These are phyloP conservation scores for Silvanus unidentatus DNA, from an alignment of 2,888 invertebrate species.

Conservation along the genomic window DNA sequence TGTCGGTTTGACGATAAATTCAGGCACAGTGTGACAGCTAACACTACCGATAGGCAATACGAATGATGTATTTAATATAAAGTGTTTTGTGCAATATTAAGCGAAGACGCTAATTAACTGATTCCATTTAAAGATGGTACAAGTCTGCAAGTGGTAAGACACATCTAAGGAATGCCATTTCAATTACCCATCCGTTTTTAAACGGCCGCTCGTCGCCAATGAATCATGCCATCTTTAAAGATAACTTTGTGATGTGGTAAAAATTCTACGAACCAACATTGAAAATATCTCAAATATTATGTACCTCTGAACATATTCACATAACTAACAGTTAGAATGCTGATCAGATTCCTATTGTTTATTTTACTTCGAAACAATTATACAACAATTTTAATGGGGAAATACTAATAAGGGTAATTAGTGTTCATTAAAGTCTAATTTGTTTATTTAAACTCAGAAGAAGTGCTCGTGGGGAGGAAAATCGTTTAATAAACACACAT, in stretches of 20 bases:
- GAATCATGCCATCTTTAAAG: conserved; percentile 13
- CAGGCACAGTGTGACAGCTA: no score
- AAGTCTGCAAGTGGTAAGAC: conserved; percentile 20
- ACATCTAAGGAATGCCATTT: conserved; percentile 21
- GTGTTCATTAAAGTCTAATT: not conserved
- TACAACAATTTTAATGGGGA: conserved; percentile 11
- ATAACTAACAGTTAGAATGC: no score
- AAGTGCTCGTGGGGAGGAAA: no score
- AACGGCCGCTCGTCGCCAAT: conserved; percentile 9
- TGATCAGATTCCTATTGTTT: not conserved
- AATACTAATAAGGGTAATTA: not conserved
- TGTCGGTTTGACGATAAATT: no score
- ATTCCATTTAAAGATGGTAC: conserved; percentile 20
- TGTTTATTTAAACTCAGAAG: no score
- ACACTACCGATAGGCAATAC: conserved; percentile 3
- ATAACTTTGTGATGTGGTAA: no score
- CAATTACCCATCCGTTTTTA: conserved; percentile 16
- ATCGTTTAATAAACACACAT: not conserved
- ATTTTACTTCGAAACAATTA: conserved; percentile 9
- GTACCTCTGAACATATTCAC: no score
- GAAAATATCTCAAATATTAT: not conserved
- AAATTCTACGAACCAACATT: not conserved
- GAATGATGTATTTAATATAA: conserved; percentile 17
- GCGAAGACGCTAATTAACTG: conserved; percentile 18
- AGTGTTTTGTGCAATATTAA: conserved; percentile 1